Percentiles rank a stretch among this genome's conserved stretches.
These are phyloP conservation scores for Dryocosmus kuriphilus DNA, from an alignment of 2,888 invertebrate genomes.

Conservation along the genomic window DNA sequence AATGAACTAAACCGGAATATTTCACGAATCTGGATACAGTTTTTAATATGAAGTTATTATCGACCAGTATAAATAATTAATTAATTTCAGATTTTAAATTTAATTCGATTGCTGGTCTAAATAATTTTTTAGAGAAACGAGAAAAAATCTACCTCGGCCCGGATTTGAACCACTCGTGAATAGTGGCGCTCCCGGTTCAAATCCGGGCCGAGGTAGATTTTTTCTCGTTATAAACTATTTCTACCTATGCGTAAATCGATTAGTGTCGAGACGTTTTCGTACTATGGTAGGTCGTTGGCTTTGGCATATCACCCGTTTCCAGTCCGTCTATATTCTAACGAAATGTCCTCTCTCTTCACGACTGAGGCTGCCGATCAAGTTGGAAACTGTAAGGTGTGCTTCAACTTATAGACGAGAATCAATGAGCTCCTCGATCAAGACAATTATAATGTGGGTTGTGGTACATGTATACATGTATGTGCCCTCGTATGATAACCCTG, in stretches of 20 bases:
- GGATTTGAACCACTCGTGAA: no score
- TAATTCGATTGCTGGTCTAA: no score
- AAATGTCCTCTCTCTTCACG: slow-evolving; percentile 19
- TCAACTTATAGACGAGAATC: slow-evolving; percentile 13
- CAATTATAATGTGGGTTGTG: slow-evolving; percentile 45
- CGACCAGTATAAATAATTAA: no score
- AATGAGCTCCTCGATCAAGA: background rate
- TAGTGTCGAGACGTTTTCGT: background rate
- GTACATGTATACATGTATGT: slow-evolving; percentile 33
- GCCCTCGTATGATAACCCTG: slow-evolving; percentile 28
- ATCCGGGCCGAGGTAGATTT: no score
- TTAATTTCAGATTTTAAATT: no score
- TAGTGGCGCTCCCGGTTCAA: no score
- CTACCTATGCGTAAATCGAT: slow-evolving; percentile 16
- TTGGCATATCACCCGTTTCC: slow-evolving; percentile 19
- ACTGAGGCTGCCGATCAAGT: background rate
- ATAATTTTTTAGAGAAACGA: no score
- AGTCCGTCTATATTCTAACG: slow-evolving; percentile 14
- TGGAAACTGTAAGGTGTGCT: slow-evolving; percentile 3
- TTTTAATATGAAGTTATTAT: no score
- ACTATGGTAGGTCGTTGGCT: background rate
- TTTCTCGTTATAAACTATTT: no score
- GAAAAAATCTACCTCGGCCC: no score
- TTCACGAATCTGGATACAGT: no score
- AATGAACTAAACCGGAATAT: no score